A percentile compares a stretch with the other conserved stretches of the same genome.
phyloP scores from a whole-genome alignment of 2,888 invertebrate species.

The Morpho helenor region DNA sequence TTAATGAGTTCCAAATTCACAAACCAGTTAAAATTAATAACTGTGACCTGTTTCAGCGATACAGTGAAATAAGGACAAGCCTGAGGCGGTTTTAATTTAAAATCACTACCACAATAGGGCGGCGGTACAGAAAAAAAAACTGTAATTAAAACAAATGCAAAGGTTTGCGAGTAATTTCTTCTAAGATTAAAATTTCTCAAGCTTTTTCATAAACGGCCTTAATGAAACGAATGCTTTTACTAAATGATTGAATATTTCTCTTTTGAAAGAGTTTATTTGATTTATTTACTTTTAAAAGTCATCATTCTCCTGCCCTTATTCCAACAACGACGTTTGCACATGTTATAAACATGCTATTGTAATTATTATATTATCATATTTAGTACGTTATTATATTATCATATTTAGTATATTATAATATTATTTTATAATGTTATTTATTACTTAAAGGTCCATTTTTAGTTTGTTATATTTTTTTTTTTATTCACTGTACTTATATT shows the following conservation, averaged over 20 bases:
- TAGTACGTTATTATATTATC: no score
- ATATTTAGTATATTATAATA: no score
- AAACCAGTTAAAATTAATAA: conserved; percentile 9
- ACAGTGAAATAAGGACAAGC: conserved; percentile 52
- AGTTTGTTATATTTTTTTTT: no score
- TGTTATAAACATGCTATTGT: no score
- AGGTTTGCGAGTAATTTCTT: conserved; percentile 25
- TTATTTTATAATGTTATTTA: no score
- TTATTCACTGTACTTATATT: no score
- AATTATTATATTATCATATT: no score
- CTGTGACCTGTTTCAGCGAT: conserved; percentile 21
- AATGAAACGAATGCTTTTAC: conserved; percentile 14
- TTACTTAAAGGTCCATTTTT: no score
- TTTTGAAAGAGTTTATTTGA: background rate
- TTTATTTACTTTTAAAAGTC: no score
- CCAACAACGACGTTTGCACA: no score
- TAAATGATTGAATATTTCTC: conserved; percentile 10
- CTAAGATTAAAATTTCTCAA: conserved; percentile 29
- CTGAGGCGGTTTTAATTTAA: conserved; percentile 66
- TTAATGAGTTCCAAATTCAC: background rate
- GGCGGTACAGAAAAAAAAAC: conserved; percentile 50
- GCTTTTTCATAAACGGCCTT: conserved; percentile 17
- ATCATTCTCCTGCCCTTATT: no score
- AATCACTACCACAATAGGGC: conserved; percentile 45
- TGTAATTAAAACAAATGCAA: conserved; percentile 34